phyloP scores from a whole-genome alignment of 2,113 vertebrate genomes.

The Entelurus aequoreus region DNA sequence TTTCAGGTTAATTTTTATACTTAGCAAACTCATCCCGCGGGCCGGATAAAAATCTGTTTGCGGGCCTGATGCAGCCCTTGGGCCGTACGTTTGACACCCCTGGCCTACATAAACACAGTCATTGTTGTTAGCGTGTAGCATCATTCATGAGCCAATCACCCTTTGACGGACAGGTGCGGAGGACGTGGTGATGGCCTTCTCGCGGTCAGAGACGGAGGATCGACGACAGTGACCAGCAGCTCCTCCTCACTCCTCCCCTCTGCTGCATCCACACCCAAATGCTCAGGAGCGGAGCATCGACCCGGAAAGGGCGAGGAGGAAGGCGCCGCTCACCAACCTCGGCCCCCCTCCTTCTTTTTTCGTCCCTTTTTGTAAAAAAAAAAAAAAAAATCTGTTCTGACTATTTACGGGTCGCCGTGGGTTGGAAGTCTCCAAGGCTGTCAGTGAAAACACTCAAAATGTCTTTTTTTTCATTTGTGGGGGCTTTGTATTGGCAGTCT shows the following conservation, averaged over 20 bases:
- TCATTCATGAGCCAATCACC: background rate
- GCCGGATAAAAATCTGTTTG: no score
- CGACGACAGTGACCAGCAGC: conserved; percentile 87
- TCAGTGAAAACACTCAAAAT: conserved; percentile 53
- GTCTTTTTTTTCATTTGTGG: conserved; percentile 8
- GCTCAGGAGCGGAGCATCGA: conserved; percentile 43
- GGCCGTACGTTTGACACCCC: no score
- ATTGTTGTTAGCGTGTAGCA: no score
- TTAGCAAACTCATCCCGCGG: no score
- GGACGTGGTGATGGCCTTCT: conserved; percentile 98
- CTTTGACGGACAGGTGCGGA: conserved; percentile 80
- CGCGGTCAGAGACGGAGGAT: conserved; percentile 94
- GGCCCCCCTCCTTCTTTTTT: conserved; percentile 23
- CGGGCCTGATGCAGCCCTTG: no score
- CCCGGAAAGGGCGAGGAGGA: conserved; percentile 29
- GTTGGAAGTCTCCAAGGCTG: conserved; percentile 38
- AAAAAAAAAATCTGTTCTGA: conserved; percentile 7
- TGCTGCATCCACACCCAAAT: conserved; percentile 21
- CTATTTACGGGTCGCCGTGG: conserved; percentile 28
- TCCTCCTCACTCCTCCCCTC: conserved; percentile 5
- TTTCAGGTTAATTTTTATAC: no score
- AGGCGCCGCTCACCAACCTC: no score
- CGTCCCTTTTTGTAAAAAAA: background rate
- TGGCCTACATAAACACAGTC: no score
- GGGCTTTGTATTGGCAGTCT: background rate